Conservation (phyloP, 1,140 invertebrate species). For the Cotesia glomerata region DNA sequence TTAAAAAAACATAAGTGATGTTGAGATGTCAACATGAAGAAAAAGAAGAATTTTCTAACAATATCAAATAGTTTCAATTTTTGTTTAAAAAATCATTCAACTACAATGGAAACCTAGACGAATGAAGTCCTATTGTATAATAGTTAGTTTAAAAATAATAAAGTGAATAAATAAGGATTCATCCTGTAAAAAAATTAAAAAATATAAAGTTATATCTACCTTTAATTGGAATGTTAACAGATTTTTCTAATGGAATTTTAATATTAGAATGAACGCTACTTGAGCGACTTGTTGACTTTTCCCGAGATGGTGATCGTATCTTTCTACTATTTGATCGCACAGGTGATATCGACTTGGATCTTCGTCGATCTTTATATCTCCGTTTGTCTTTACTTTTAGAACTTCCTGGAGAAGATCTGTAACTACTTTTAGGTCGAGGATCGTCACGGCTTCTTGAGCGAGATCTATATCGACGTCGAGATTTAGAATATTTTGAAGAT, state of each 20-base stretch:
- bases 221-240: conserved; percentile 41
- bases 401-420: conserved; percentile 50
- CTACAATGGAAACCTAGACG: too few relatives aligned
- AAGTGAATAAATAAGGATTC: too few relatives aligned
- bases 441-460: conserved; percentile 54
- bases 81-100: too few relatives aligned
- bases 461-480: conserved; percentile 50
- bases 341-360: conserved; percentile 52
- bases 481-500: conserved; percentile 52
- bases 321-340: conserved; percentile 49
- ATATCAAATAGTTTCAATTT: too few relatives aligned
- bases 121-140: too few relatives aligned
- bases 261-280: conserved; percentile 58
- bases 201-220: conserved; percentile 39
- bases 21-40: too few relatives aligned
- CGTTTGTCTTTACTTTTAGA: conserved; percentile 54
- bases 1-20: too few relatives aligned
- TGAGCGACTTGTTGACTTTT: conserved; percentile 57
- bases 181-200: conserved; percentile 10
- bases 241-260: conserved; percentile 47
- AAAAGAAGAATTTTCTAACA: too few relatives aligned
- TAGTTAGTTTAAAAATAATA: too few relatives aligned
- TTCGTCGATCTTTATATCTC: conserved; percentile 43
- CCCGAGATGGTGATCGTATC: conserved; percentile 53
- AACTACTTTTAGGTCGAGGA: conserved; percentile 45